These are phyloP conservation scores for Malaclemys terrapin DNA, from an alignment of 2,113 vertebrate species.

Conservation along the genomic window DNA sequence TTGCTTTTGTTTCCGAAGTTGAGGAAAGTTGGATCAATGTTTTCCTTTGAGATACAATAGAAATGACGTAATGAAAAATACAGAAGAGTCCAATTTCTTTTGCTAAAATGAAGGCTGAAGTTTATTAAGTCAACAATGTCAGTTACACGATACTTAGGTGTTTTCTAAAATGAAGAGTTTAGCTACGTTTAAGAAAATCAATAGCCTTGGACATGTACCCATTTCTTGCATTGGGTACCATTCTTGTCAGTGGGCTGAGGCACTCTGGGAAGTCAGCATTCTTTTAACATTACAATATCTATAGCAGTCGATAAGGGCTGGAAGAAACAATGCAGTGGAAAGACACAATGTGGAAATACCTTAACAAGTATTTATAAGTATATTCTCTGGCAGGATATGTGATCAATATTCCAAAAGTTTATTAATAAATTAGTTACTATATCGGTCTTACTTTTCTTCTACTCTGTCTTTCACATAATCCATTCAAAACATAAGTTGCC, in stretches of 20 bases:
- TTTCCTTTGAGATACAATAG: background rate
- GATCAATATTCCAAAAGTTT: slow-evolving; percentile 55
- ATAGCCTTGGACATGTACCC: background rate
- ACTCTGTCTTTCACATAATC: background rate
- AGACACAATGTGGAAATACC: background rate
- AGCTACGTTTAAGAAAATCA: background rate
- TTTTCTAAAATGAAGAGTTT: slow-evolving; percentile 5
- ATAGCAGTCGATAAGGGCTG: slow-evolving; percentile 8
- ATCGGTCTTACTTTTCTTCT: slow-evolving; percentile 38
- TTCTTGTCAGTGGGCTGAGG: slow-evolving; percentile 8
- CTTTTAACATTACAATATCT: slow-evolving; percentile 36
- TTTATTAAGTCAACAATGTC: background rate
- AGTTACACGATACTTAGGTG: background rate
- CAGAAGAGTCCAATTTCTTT: background rate
- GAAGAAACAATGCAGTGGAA: slow-evolving; percentile 27
- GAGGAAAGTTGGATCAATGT: background rate
- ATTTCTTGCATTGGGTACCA: background rate
- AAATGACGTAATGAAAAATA: background rate
- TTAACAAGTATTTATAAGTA: slow-evolving; percentile 5
- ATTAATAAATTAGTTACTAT: slow-evolving; percentile 52
- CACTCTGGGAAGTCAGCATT: background rate
- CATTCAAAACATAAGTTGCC: background rate
- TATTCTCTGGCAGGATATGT: background rate
- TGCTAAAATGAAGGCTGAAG: background rate
- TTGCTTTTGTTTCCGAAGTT: background rate